Evolutionary conservation across 2,113 vertebrate species (phyloP).

Genomic region (Phasianus colchicus): DNA sequence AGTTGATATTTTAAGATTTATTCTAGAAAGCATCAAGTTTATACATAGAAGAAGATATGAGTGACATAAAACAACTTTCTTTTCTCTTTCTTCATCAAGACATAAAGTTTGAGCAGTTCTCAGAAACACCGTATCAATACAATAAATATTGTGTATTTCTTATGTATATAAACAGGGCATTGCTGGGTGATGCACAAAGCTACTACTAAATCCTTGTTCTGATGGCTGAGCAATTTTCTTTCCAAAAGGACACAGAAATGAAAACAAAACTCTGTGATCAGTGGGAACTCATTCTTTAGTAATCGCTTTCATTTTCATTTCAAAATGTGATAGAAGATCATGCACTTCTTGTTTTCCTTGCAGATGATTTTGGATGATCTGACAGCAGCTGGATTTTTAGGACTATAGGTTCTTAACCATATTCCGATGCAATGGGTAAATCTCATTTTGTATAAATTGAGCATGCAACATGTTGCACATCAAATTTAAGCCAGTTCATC

Average conservation of each 20-base stretch:
- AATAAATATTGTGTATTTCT: not conserved
- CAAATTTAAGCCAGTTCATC: not conserved
- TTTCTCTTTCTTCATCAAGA: not conserved
- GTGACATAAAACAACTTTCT: not conserved
- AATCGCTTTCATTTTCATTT: not conserved
- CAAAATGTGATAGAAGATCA: not conserved
- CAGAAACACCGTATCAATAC: not conserved
- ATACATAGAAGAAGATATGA: not conserved
- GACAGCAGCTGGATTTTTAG: not conserved
- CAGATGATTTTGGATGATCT: not conserved
- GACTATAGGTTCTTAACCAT: not conserved
- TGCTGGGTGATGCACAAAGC: not conserved
- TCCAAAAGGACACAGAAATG: not conserved
- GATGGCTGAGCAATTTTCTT: not conserved
- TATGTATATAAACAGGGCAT: not conserved
- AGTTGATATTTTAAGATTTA: not conserved
- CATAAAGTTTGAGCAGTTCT: not conserved
- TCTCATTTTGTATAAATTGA: not conserved
- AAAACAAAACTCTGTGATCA: not conserved
- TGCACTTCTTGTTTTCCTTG: not conserved
- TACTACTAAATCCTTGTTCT: not conserved
- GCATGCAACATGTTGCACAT: not conserved
- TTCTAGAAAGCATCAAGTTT: not conserved
- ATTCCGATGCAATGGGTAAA: not conserved
- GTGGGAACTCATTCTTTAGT: not conserved